Evolutionary conservation across 2,888 invertebrate genomes (phyloP).

Genomic region (Drosophila basisetae): DNA sequence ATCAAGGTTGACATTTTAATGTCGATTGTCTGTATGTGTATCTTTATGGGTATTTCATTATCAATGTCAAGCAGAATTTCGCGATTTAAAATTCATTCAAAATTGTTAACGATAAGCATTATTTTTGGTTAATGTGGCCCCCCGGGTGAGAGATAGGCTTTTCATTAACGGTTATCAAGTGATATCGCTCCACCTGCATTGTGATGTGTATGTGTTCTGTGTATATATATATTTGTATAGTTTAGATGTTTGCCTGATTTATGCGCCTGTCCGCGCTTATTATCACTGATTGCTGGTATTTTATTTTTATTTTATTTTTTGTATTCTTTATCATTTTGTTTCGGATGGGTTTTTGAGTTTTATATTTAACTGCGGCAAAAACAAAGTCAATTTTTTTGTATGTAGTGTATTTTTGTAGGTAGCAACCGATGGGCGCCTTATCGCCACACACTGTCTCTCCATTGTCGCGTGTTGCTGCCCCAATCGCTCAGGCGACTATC

Average conservation of each 20-base stretch:
- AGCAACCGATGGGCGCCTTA: constrained; percentile 56
- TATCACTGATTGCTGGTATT: constrained; percentile 13
- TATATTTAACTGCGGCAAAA: constrained; percentile 53
- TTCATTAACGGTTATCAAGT: constrained; percentile 65
- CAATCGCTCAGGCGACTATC: constrained; percentile 10
- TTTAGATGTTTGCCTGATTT: constrained; percentile 6
- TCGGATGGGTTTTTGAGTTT: constrained; percentile 36
- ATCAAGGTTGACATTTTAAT: constrained; percentile 40
- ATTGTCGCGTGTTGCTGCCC: constrained; percentile 51
- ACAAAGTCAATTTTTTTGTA: constrained; percentile 16
- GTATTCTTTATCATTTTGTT: constrained; percentile 23
- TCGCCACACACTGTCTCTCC: constrained; percentile 17
- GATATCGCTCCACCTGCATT: not conserved
- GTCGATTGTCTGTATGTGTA: not conserved
- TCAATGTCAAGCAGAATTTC: constrained; percentile 67
- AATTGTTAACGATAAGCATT: constrained; percentile 47
- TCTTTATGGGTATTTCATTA: constrained; percentile 58
- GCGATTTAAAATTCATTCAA: constrained; percentile 22
- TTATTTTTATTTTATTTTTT: not conserved
- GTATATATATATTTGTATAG: not conserved
- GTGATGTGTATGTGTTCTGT: not conserved
- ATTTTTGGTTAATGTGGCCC: constrained; percentile 20
- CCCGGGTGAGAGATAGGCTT: constrained; percentile 20
- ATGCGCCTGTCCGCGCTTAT: constrained; percentile 13
- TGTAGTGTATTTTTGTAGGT: constrained; percentile 32